Evolutionary conservation across 2,797 vertebrate genomes (phyloP).

Genomic region (Falco naumanni): DNA sequence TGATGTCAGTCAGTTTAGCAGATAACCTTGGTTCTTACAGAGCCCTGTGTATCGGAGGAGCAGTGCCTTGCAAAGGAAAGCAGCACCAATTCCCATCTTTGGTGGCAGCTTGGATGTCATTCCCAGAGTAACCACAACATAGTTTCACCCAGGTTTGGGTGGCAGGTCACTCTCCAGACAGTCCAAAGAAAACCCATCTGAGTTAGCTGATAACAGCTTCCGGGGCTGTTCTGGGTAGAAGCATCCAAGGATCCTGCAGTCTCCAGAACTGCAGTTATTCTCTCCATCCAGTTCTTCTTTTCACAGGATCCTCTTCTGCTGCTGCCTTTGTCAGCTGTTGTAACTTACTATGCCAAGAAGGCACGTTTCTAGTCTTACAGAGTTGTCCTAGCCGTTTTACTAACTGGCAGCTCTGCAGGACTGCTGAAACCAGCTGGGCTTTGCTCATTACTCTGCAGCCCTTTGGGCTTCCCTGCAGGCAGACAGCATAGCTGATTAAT

Average conservation of each 20-base stretch:
- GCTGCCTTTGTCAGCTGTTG: background rate
- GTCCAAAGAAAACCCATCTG: background rate
- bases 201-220: background rate
- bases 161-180: background rate
- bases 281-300: background rate
- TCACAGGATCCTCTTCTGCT: background rate
- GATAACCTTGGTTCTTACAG: background rate
- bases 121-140: background rate
- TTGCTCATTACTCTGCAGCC: background rate
- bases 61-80: background rate
- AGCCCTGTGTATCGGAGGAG: background rate
- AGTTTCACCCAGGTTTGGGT: background rate
- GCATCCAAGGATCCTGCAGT: background rate
- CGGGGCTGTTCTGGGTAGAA: background rate
- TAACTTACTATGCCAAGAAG: background rate
- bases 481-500: background rate
- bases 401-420: background rate
- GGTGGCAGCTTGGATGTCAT: background rate
- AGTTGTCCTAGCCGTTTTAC: background rate
- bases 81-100: background rate
- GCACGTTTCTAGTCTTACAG: background rate
- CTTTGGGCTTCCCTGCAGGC: background rate
- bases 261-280: background rate
- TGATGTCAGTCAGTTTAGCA: background rate
- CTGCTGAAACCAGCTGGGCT: background rate